phyloP scores from a whole-genome alignment of 2,113 vertebrate species.

The Origma solitaria region DNA sequence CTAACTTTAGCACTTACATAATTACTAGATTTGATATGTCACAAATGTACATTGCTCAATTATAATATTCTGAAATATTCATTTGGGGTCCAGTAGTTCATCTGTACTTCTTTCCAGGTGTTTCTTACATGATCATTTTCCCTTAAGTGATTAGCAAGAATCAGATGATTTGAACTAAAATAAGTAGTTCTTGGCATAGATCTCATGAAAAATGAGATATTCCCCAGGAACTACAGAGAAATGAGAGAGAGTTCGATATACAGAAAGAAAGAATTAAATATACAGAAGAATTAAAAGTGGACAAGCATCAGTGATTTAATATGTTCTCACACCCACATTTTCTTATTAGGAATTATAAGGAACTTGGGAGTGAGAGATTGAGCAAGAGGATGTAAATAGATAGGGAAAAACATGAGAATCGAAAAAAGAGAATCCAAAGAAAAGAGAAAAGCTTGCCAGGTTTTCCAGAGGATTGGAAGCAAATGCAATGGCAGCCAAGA shows the following conservation, averaged over 20 bases:
- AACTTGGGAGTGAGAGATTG: not conserved
- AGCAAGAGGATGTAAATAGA: not conserved
- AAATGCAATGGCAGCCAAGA: fast-evolving
- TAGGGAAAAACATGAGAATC: not conserved
- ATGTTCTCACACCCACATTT: not conserved
- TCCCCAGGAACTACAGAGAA: not conserved
- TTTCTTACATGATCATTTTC: not conserved
- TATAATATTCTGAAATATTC: not conserved
- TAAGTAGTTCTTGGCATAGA: not conserved
- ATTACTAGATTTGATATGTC: not conserved
- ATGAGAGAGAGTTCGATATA: not conserved
- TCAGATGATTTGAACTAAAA: not conserved
- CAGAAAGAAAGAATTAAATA: not conserved
- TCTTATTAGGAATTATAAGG: not conserved
- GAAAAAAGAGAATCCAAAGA: not conserved
- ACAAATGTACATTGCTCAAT: not conserved
- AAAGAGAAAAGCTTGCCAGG: not conserved
- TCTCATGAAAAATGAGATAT: not conserved
- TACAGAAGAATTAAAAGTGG: not conserved
- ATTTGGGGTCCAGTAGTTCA: not conserved
- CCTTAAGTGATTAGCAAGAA: not conserved
- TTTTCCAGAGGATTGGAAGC: not conserved
- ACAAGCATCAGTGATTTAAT: not conserved
- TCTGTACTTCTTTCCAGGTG: not conserved
- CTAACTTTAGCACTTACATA: not conserved